phyloP scores from a whole-genome alignment of 2,113 vertebrate genomes.

The Hylia prasina region DNA sequence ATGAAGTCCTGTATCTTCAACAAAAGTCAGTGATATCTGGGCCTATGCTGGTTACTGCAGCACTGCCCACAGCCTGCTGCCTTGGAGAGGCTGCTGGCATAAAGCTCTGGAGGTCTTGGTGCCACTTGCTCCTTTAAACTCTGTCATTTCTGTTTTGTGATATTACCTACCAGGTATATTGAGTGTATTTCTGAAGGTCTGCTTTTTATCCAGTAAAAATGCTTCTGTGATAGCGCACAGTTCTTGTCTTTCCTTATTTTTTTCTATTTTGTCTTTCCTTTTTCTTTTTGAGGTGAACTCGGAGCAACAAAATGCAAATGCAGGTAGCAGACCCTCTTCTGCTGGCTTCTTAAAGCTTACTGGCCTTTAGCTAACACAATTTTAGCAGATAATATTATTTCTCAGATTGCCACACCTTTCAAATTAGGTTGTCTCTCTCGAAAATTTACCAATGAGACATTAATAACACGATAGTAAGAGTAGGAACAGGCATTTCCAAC shows the following conservation, averaged over 20 bases:
- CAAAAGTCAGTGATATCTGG: background rate
- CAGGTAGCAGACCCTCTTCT: background rate
- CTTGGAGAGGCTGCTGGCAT: background rate
- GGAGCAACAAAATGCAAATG: background rate
- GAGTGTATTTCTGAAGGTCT: background rate
- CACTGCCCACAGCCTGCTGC: background rate
- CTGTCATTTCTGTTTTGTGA: background rate
- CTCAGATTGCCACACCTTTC: background rate
- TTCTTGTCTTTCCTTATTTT: background rate
- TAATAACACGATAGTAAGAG: background rate
- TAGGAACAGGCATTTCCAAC: background rate
- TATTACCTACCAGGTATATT: background rate
- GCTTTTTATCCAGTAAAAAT: background rate
- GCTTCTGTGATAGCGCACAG: background rate
- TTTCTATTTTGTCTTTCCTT: background rate
- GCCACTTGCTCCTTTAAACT: background rate
- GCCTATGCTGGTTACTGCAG: accelerated
- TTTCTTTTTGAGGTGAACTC: background rate
- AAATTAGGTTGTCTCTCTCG: background rate
- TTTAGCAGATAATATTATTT: background rate
- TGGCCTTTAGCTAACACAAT: background rate
- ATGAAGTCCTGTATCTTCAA: background rate
- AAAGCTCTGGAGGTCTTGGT: background rate
- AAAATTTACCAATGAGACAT: background rate
- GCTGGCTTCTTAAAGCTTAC: background rate